Conservation (phyloP, 2,797 vertebrate genomes). For the Pipistrellus pipistrellus region DNA sequence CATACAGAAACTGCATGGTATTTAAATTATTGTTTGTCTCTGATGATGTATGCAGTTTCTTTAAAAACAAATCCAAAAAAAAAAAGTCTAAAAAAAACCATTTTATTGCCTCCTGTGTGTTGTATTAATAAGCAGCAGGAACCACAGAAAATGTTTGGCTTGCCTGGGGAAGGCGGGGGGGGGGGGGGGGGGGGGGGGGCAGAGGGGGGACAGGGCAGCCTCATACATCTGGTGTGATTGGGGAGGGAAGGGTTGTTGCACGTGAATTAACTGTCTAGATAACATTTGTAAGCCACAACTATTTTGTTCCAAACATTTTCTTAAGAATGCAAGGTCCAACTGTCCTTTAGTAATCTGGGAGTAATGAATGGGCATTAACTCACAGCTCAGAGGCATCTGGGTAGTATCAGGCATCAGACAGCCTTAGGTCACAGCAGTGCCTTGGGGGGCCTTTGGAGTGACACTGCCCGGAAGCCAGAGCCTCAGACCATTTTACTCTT, state of each 20-base stretch:
- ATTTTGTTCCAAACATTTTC: not conserved
- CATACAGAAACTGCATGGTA: conserved; percentile 95
- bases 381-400: not conserved
- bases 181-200: too few species aligned
- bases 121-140: conserved; percentile 34
- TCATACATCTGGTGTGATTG: fast-evolving
- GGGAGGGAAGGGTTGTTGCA: not conserved
- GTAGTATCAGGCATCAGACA: not conserved
- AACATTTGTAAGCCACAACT: not conserved
- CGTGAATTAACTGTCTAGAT: not conserved
- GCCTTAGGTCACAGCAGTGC: not conserved
- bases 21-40: conserved; percentile 96
- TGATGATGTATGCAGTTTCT: conserved; percentile 96
- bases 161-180: not conserved
- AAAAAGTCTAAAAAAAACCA: conserved; percentile 87
- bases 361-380: not conserved
- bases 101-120: conserved; percentile 75
- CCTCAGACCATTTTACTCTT: not conserved
- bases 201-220: not conserved
- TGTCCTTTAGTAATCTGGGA: not conserved
- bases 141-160: not conserved
- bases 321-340: not conserved
- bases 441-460: too few species aligned
- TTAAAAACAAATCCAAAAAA: conserved; percentile 88
- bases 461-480: not conserved